Percentiles rank a stretch among this genome's conserved stretches.
Conservation (phyloP, 2,888 invertebrate species). For the Podotricha telesiphe region DNA sequence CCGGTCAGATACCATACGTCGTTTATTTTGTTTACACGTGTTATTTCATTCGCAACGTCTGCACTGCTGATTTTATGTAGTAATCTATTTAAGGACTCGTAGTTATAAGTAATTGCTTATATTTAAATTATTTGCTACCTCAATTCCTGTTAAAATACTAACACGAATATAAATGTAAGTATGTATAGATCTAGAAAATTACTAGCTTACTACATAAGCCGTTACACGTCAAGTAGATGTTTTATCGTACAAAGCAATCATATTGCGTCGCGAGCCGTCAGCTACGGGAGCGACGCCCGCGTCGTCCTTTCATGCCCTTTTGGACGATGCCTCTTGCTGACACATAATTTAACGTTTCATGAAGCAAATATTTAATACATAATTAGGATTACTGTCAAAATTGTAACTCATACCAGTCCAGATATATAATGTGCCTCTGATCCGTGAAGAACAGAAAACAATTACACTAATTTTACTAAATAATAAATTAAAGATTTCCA, state of each 20-base stretch:
- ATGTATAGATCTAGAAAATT: constrained; percentile 31
- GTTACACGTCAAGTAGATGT: constrained; percentile 50
- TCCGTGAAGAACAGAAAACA: background rate
- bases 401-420: background rate
- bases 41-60: constrained; percentile 54
- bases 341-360: constrained; percentile 49
- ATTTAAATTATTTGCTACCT: constrained; percentile 18
- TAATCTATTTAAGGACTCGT: constrained; percentile 45
- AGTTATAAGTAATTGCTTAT: constrained; percentile 39
- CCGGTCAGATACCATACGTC: constrained; percentile 49
- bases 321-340: constrained; percentile 54
- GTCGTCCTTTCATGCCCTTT: constrained; percentile 73
- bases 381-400: constrained; percentile 16
- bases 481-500: background rate
- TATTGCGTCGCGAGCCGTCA: constrained; percentile 49
- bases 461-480: background rate
- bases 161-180: background rate
- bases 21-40: constrained; percentile 72
- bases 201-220: constrained; percentile 44
- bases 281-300: constrained; percentile 67
- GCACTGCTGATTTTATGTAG: constrained; percentile 51
- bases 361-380: constrained; percentile 29
- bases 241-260: constrained; percentile 55
- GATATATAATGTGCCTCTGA: no score
- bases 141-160: background rate